Conservation (phyloP, 1,140 invertebrate species). For the Pseudomyrmex concolor region DNA sequence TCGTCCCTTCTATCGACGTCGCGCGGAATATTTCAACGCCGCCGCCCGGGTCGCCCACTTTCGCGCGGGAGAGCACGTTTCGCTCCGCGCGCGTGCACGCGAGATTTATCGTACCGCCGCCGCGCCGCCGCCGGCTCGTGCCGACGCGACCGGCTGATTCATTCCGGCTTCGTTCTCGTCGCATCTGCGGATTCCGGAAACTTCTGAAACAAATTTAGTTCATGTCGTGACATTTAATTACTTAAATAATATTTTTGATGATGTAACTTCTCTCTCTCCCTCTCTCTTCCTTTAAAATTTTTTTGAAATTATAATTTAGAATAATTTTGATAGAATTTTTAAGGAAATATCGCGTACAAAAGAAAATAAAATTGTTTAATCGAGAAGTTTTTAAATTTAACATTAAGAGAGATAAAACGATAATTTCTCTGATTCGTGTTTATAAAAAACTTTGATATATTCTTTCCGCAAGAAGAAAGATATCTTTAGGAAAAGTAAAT, state of each 20-base stretch:
- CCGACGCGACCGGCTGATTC: slow-evolving; percentile 23
- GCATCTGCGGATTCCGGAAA: neutral
- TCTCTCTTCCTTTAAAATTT: neutral
- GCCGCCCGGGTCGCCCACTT: slow-evolving; percentile 17
- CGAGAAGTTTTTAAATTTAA: too few relatives aligned
- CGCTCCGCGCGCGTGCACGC: slow-evolving; percentile 15
- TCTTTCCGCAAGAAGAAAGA: neutral
- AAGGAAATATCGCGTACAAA: too few relatives aligned
- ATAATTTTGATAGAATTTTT: too few relatives aligned
- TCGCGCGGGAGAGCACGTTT: slow-evolving; percentile 21
- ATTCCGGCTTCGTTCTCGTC: neutral
- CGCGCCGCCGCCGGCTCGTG: neutral
- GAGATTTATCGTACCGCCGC: slow-evolving; percentile 36
- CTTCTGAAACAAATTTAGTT: neutral
- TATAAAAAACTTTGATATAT: neutral
- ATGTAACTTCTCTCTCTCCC: too few relatives aligned
- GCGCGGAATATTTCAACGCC: slow-evolving; percentile 35
- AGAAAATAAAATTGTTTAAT: too few relatives aligned
- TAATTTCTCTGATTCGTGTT: neutral
- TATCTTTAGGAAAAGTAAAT: neutral
- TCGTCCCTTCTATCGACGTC: slow-evolving; percentile 23
- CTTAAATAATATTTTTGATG: neutral
- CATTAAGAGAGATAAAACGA: too few relatives aligned
- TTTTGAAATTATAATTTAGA: neutral
- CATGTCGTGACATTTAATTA: neutral